Conservation (phyloP, 30 jellyfish, hydroid and myxozoan genomes). For the Phacellophora camtschatica region DNA sequence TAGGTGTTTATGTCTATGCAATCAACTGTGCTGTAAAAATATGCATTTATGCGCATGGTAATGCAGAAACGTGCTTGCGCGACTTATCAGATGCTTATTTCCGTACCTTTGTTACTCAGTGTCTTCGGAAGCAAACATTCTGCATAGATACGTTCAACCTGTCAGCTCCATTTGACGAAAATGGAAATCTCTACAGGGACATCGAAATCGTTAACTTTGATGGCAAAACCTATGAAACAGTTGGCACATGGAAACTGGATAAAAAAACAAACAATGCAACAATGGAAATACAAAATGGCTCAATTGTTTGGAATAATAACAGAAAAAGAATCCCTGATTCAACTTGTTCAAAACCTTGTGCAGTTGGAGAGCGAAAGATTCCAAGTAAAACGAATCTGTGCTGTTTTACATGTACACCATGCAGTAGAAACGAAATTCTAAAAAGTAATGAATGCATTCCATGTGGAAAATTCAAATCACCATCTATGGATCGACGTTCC, state of each 20-base stretch:
- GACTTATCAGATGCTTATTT: too few relatives aligned
- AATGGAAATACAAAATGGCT: not conserved
- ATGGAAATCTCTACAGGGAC: not conserved
- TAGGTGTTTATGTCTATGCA: not conserved
- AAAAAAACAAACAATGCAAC: not conserved
- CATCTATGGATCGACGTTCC: not conserved
- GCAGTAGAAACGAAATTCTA: conserved; percentile 11
- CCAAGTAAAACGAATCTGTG: conserved; percentile 5
- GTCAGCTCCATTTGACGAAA: not conserved
- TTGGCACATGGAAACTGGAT: not conserved
- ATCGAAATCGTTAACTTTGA: not conserved
- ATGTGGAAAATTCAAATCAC: conserved; percentile 10
- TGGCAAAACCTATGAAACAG: not conserved
- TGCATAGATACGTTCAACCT: not conserved
- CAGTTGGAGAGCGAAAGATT: conserved; percentile 1
- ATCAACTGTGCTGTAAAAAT: not conserved
- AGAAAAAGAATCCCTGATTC: not conserved
- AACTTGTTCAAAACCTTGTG: conserved; percentile 43
- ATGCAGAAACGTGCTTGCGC: not conserved
- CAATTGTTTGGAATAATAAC: not conserved
- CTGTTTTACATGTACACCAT: conserved; percentile 45
- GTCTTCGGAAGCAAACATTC: too few relatives aligned
- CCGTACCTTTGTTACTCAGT: too few relatives aligned
- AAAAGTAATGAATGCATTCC: conserved; percentile 13
- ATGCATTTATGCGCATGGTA: too few relatives aligned